A percentile compares a stretch with the other conserved stretches of the same genome.
Conservation (phyloP, 1,140 invertebrate species). For the Monochamus saltuarius region DNA sequence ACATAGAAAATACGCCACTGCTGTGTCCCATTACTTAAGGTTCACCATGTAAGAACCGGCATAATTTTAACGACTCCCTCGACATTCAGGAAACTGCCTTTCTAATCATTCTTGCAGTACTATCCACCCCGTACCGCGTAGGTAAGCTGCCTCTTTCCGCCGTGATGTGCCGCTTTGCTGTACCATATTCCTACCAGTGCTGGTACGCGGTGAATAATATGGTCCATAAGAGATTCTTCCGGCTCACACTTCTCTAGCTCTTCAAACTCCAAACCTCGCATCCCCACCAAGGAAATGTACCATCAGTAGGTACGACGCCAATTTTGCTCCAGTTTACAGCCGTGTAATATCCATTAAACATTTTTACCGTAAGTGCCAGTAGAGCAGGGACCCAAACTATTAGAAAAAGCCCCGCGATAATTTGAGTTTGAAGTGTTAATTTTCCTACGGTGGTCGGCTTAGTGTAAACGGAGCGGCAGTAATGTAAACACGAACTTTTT, state of each 20-base stretch:
- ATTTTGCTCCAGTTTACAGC: slow-evolving; percentile 33
- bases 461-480: background rate
- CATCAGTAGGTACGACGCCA: slow-evolving; percentile 22
- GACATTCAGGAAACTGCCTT: background rate
- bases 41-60: slow-evolving; percentile 14
- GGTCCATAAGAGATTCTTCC: slow-evolving; percentile 35
- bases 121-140: background rate
- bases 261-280: slow-evolving; percentile 26
- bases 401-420: background rate
- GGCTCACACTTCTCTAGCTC: slow-evolving; percentile 35
- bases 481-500: background rate
- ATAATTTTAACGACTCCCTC: background rate
- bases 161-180: slow-evolving; percentile 14
- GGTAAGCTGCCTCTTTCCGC: slow-evolving; percentile 4
- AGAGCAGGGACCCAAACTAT: slow-evolving; percentile 7
- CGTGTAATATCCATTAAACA: slow-evolving; percentile 21
- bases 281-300: slow-evolving; percentile 16
- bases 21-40: no score
- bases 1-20: no score
- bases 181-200: slow-evolving; percentile 26
- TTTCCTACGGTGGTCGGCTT: background rate
- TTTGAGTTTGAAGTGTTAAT: background rate
- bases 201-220: slow-evolving; percentile 30
- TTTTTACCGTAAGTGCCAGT: slow-evolving; percentile 16
- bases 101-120: background rate